These are phyloP conservation scores for Alcedo atthis DNA, from an alignment of 2,797 vertebrate species.

Conservation along the genomic window DNA sequence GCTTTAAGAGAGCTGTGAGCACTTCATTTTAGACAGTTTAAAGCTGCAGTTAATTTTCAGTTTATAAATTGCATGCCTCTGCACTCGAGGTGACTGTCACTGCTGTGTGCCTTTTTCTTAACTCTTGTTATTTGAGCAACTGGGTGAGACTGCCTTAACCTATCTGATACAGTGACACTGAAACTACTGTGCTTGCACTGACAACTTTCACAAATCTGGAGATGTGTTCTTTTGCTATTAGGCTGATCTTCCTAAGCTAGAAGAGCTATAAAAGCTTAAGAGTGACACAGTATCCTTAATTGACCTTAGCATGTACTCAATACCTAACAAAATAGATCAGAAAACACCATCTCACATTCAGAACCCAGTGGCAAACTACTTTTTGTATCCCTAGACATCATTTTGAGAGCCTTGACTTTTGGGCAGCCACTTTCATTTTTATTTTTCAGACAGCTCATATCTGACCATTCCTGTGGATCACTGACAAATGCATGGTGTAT, in stretches of 20 bases:
- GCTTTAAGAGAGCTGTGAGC: neutral
- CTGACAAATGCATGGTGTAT: neutral
- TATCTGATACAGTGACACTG: neutral
- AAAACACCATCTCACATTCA: neutral
- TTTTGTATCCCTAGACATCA: neutral
- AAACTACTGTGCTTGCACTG: neutral
- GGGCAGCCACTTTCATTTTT: neutral
- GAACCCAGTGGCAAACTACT: neutral
- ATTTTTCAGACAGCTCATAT: neutral
- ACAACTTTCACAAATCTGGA: neutral
- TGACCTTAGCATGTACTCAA: neutral
- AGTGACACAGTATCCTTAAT: slow-evolving; percentile 18
- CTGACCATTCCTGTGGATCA: neutral
- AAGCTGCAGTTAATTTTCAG: neutral
- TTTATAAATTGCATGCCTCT: neutral
- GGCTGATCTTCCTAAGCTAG: neutral
- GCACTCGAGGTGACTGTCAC: neutral
- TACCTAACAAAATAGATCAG: neutral
- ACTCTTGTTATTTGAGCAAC: slow-evolving; percentile 16
- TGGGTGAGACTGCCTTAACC: slow-evolving; percentile 23
- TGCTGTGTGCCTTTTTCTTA: neutral
- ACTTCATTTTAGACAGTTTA: neutral
- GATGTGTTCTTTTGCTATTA: neutral
- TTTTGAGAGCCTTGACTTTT: neutral
- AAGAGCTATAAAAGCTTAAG: slow-evolving; percentile 8